These are phyloP conservation scores for Numida meleagris DNA, from an alignment of 2,113 vertebrate species.

Conservation along the genomic window DNA sequence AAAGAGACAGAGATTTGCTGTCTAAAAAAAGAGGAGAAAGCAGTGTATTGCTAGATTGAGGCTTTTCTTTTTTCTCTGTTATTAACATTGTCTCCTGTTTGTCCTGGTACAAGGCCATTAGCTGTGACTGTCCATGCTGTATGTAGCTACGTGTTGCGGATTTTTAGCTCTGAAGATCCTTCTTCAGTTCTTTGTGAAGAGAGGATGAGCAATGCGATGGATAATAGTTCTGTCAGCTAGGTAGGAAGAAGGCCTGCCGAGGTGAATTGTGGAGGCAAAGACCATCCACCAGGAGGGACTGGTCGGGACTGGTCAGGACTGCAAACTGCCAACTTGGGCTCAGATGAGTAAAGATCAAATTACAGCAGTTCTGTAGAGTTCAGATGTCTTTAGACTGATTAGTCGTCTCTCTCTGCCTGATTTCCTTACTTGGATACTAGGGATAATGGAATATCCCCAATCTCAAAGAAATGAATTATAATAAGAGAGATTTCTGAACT, in stretches of 20 bases:
- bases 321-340: neutral
- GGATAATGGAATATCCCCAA: neutral
- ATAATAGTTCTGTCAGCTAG: neutral
- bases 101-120: neutral
- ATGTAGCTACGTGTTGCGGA: neutral
- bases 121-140: neutral
- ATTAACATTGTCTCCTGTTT: neutral
- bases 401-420: neutral
- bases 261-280: accelerated
- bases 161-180: neutral
- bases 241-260: neutral
- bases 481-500: neutral
- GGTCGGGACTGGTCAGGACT: neutral
- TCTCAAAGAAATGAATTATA: neutral
- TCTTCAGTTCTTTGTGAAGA: neutral
- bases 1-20: neutral
- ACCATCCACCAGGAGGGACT: too few relatives aligned
- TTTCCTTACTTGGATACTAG: neutral
- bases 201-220: neutral
- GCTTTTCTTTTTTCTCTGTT: neutral
- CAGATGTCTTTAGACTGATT: neutral
- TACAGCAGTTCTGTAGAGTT: neutral
- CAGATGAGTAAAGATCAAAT: neutral
- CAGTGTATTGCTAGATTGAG: neutral
- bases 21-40: neutral